Base-by-base conservation (phyloP, 1,140 invertebrate genomes). In the Pectinophora gossypiella region DNA sequence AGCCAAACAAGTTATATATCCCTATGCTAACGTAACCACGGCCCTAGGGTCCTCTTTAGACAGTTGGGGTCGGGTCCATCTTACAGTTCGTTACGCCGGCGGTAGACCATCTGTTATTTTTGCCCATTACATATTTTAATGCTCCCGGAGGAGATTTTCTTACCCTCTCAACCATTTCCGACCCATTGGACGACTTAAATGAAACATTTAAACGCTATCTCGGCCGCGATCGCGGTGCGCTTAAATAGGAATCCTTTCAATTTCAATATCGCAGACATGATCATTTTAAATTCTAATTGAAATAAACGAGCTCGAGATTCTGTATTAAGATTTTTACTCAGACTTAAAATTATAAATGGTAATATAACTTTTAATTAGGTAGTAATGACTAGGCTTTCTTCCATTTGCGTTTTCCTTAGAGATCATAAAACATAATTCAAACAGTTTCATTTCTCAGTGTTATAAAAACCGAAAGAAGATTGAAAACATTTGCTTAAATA, bases 71-170 rank as follows among this genome's bases (percentile, higher is more conserved):
- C n/a, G 27, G 60, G 70, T 77, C 64, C 66, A 67, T 70, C 72
- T 73, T 64, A 68, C 82, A 82, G 72, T 80, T 80, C 76, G 79
- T 85, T 83, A 82, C 72, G 54, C 65, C 58, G 56, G 47, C 60
- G 66, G 64, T 59, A 75, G 66, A 78, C 77, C 79, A 81, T 83
- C 72, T 81, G 78, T 85, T 85, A 83, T 85, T 78, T 85, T 77
- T 83, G 64, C 72, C 78, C 71, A 73, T 80, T 76, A 82, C 74
- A 78, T 83, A 83, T 80, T 84, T 81, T 80, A 84, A 81, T 74
- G 75, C 69, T 57, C 76, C 74, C 69, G 12, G 54, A 69, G 72
- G 74, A 77, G 64, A 60, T 69, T 72, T 72, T 59, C 66, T 68
- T 64, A 66, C 68, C 68, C 63, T 70, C 60, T 78, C 71, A 78